Conservation (phyloP, 2,888 invertebrate species). For the Entomobrya multifasciata region DNA sequence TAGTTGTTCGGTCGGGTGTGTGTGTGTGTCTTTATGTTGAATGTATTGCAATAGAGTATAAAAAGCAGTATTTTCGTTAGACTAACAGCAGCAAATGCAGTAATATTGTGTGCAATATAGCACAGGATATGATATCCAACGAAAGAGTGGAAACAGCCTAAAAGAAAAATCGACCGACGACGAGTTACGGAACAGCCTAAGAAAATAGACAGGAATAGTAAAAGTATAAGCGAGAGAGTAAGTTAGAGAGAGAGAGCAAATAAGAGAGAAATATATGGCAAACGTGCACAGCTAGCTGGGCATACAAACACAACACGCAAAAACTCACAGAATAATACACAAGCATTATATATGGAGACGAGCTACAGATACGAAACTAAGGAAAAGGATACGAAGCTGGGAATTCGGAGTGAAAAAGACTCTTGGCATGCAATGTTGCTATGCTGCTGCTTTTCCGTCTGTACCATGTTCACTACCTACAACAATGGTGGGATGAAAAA, state of each 20-base stretch:
- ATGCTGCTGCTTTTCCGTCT: slow-evolving; percentile 25
- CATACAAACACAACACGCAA: neutral
- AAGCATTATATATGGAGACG: neutral
- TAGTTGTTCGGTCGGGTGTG: neutral
- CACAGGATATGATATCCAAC: slow-evolving; percentile 21
- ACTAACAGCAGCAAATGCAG: slow-evolving; percentile 19
- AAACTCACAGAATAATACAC: too few species aligned
- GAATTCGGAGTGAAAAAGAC: slow-evolving; percentile 39
- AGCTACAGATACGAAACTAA: slow-evolving; percentile 28
- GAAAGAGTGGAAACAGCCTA: slow-evolving; percentile 28
- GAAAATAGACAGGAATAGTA: slow-evolving; percentile 35
- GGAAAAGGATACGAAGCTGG: slow-evolving; percentile 50
- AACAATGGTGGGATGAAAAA: neutral
- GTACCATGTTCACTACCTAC: neutral
- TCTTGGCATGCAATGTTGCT: neutral
- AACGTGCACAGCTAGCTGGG: slow-evolving; percentile 7
- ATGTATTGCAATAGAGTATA: slow-evolving; percentile 23
- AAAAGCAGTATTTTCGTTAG: slow-evolving; percentile 33
- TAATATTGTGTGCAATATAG: neutral
- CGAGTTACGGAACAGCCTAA: slow-evolving; percentile 62
- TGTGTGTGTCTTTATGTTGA: slow-evolving; percentile 11
- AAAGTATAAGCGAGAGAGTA: slow-evolving; percentile 18
- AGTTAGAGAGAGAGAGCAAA: slow-evolving; percentile 31
- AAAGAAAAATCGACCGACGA: slow-evolving; percentile 70
- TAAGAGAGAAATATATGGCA: slow-evolving; percentile 40